Base-by-base conservation (phyloP, 2,113 vertebrate genomes). In the Varanus salvator region DNA sequence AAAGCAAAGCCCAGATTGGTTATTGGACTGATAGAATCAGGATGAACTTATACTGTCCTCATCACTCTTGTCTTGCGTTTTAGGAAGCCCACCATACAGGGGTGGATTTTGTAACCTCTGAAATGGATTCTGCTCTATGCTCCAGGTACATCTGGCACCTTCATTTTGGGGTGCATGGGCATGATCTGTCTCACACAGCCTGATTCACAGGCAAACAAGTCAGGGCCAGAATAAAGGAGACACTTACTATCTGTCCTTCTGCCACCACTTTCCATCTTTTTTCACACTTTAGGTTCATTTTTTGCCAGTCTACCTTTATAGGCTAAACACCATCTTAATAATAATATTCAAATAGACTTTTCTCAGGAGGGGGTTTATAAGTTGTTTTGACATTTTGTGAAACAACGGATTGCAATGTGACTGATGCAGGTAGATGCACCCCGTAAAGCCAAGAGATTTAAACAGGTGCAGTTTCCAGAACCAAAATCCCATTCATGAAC, bases 381-480 rank as follows among this genome's bases (percentile, higher is more conserved):
- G 60, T 50, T 78, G 60, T 89, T 84, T 48, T 72, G 78, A 88
- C 78, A 81, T 72, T 88, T 72, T 82, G 52, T 52, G 72, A 84
- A 78, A 89, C 81, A 84, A 89, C 72, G 69, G 21, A 48, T 54
- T 77, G 81, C 31, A 38, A 6, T 72, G n/a, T 81, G 27, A 31
- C 34, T 60, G 50, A 89, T 77, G 21, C 57, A 68, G 9, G 72
- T 84, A 84, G 44, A 89, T 84, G 57, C 38, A 89, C 44, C 72
- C 78, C 81, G 69, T 84, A 89, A 89, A 77, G 54, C 44, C 6
- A 12, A 84, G 31, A 60, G 81, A 8, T 84, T 84, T 84, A 84
- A 84, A 88, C 68, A 88, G 34, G 68, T 29, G 60, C 25, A 27
- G 17, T 87, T 80, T 87, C 31, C 29, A 66, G 60, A 87, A 87